Conservation (phyloP, 1,140 invertebrate genomes). For the Drosophila bocqueti region DNA sequence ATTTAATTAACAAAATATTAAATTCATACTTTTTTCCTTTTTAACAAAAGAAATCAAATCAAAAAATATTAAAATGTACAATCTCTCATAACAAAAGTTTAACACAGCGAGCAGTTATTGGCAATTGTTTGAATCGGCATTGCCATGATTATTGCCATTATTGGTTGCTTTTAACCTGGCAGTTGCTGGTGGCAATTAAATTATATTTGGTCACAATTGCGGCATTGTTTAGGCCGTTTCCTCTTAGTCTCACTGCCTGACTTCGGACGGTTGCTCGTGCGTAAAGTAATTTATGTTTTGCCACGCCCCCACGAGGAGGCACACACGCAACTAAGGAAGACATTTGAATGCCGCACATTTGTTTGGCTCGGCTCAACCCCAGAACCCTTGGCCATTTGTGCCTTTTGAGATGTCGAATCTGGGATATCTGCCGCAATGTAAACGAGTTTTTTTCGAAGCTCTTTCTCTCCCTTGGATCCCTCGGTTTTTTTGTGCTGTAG, state of each 20-base stretch:
- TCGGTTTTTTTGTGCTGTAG: conserved; percentile 18
- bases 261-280: conserved; percentile 54
- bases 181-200: conserved; percentile 46
- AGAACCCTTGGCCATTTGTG: conserved; percentile 19
- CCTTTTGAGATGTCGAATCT: conserved; percentile 64
- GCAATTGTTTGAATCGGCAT: not conserved
- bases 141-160: conserved; percentile 11
- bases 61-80: not conserved
- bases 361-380: conserved; percentile 40
- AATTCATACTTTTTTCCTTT: not conserved
- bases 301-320: conserved; percentile 51
- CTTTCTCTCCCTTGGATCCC: conserved; percentile 11
- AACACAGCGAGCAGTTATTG: not conserved
- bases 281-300: conserved; percentile 71
- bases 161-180: conserved; percentile 25
- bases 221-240: conserved; percentile 40
- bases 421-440: conserved; percentile 54
- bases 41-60: not conserved
- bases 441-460: conserved; percentile 40
- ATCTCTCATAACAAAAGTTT: not conserved
- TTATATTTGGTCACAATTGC: conserved; percentile 71
- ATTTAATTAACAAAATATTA: not conserved
- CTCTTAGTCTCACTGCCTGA: not conserved
- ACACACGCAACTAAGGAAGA: conserved; percentile 60
- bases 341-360: conserved; percentile 74